Evolutionary conservation across 2,888 invertebrate species (phyloP).

Genomic region (Zele albiditarsus): DNA sequence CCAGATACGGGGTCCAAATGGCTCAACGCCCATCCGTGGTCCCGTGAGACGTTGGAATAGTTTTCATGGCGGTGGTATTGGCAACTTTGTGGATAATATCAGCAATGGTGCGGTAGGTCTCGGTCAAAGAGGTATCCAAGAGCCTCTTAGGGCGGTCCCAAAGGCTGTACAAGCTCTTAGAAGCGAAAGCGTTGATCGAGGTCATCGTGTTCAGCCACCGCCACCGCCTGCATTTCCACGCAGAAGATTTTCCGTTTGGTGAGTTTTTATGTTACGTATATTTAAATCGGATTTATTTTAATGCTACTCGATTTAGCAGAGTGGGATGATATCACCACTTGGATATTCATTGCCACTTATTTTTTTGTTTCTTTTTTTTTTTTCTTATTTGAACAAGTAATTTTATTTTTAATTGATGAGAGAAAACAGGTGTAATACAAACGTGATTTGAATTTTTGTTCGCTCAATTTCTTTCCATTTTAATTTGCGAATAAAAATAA

Average conservation of each 20-base stretch:
- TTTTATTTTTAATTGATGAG: too few relatives aligned
- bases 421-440: too few relatives aligned
- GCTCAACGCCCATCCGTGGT: conserved; percentile 60
- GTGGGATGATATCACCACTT: too few relatives aligned
- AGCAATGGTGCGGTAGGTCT: conserved; percentile 54
- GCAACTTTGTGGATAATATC: conserved; percentile 52
- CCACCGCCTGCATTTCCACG: conserved; percentile 70
- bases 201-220: conserved; percentile 65
- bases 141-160: conserved; percentile 66
- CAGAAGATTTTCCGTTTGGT: conserved; percentile 74
- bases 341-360: too few relatives aligned
- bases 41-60: conserved; percentile 74
- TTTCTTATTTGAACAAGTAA: too few relatives aligned
- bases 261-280: conserved; percentile 55
- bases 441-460: too few relatives aligned
- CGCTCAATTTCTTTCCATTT: too few relatives aligned
- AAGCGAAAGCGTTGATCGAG: conserved; percentile 69
- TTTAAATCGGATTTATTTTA: neutral
- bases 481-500: too few relatives aligned
- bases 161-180: conserved; percentile 68
- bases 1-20: conserved; percentile 62
- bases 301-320: neutral
- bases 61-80: conserved; percentile 69
- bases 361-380: too few relatives aligned
- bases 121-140: conserved; percentile 53